Evolutionary conservation across 1,140 invertebrate genomes (phyloP), one percentile per base, ranked within the genome.

Genomic region (Eriocheir sinensis): DNA sequence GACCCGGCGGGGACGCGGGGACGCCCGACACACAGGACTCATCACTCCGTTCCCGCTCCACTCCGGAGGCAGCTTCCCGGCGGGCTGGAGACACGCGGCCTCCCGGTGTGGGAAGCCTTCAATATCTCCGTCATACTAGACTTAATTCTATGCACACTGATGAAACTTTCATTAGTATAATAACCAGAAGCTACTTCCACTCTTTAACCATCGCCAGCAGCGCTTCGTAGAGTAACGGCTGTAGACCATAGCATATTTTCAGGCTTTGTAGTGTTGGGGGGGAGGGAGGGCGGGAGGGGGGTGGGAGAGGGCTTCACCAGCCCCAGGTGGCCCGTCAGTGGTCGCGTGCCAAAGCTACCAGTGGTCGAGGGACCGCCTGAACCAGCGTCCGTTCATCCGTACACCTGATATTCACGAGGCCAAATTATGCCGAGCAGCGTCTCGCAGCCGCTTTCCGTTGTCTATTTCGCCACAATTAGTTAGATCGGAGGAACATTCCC

Each of bases 141-240:
- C 60, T 72, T 72, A 72, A 72, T 72, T 72, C 60, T 72, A 72
- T 72, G 60, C 60, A 72, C 60, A 72, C 60, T 72, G 27, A 72
- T n/a, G 27, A 72, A 72, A 72, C 60, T 72, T 72, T 72, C 60
- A 72, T 72, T 72, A 72, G 60, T 72, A 72, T 72, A 72, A 72
- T 72, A 72, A 72, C 60, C 60, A 72, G 60, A 72, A 72, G n/a
- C 60, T 72, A 72, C 60, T 72, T 72, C 60, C 60, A 72, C 60
- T 72, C 60, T 72, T 72, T 72, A 72, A 72, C 60, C 60, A 72
- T 72, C n/a, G 60, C 60, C 60, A 48, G 60, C 60, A 72, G 60
- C 60, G 60, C 60, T 72, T 72, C 60, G 60, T 72, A 72, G 60
- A 72, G 60, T 72, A 72, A 72, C 27, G 53, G 60, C 60, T 72